phyloP scores from a whole-genome alignment of 2,888 invertebrate species.

The Leptinotarsa tumamoca region DNA sequence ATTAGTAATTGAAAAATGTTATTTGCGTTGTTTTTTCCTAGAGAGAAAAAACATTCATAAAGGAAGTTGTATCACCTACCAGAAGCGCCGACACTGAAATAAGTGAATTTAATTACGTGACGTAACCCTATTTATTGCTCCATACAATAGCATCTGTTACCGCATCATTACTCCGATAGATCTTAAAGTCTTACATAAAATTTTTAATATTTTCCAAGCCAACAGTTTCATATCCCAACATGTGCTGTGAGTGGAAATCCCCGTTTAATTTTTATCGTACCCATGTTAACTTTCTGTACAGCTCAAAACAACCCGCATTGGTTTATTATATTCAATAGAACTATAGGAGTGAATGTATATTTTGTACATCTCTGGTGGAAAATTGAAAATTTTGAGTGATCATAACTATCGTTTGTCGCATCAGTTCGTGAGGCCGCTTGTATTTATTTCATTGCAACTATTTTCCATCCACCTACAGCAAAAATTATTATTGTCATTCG shows the following conservation, averaged over 20 bases:
- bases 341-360: too few relatives aligned
- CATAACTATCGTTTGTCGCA: too few relatives aligned
- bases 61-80: background rate
- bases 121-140: constrained; percentile 1
- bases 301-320: background rate
- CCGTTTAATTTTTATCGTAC: background rate
- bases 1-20: too few relatives aligned
- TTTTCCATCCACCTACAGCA: too few relatives aligned
- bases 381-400: too few relatives aligned
- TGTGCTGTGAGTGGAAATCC: constrained; percentile 7
- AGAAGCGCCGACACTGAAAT: background rate
- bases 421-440: too few relatives aligned
- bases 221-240: constrained; percentile 10
- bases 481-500: too few relatives aligned
- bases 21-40: background rate
- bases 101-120: background rate
- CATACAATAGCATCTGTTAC: constrained; percentile 15
- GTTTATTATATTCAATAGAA: background rate
- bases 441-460: too few relatives aligned
- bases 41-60: background rate
- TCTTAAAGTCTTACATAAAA: constrained; percentile 8
- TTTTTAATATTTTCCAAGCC: constrained; percentile 13
- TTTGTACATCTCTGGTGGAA: too few relatives aligned
- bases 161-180: constrained; percentile 7
- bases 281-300: too few relatives aligned